Percentiles rank a stretch among this genome's conserved stretches.
These are phyloP conservation scores for Cheilosia grossa DNA, from an alignment of 2,888 invertebrate species.

Conservation along the genomic window DNA sequence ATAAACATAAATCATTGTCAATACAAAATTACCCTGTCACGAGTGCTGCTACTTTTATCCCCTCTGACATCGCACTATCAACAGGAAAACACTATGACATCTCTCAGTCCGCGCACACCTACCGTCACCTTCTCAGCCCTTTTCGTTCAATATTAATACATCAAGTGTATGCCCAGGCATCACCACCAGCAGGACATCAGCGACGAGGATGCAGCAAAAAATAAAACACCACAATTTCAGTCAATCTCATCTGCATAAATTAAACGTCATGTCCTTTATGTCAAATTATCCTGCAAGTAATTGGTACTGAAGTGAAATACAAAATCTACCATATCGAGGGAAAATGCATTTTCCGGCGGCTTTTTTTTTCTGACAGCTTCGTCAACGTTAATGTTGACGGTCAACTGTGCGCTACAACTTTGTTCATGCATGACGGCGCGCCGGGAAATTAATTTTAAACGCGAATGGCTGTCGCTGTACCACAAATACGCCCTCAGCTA, in stretches of 20 bases:
- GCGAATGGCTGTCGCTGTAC: slow-evolving; percentile 1
- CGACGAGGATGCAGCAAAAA: not conserved
- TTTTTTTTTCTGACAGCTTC: slow-evolving; percentile 21
- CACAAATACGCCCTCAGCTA: slow-evolving; percentile 17
- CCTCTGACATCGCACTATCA: slow-evolving; percentile 27
- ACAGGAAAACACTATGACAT: slow-evolving; percentile 24
- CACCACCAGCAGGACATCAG: slow-evolving; percentile 13
- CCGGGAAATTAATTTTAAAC: not conserved
- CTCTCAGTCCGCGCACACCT: not conserved
- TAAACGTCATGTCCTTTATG: slow-evolving; percentile 72
- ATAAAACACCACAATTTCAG: slow-evolving; percentile 47
- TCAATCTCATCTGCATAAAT: slow-evolving; percentile 74
- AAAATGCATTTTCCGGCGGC: not conserved
- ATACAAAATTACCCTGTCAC: slow-evolving; percentile 47
- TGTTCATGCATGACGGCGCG: not conserved
- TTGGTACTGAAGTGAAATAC: slow-evolving; percentile 36
- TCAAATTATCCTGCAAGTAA: slow-evolving; percentile 72
- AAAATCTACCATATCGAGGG: not conserved
- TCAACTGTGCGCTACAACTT: slow-evolving; percentile 26
- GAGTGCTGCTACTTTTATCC: slow-evolving; percentile 32
- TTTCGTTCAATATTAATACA: slow-evolving; percentile 34
- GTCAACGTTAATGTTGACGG: slow-evolving; percentile 46
- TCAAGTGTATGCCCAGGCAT: slow-evolving; percentile 11
- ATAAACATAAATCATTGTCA: slow-evolving; percentile 58
- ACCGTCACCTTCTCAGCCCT: not conserved